These are phyloP conservation scores for Zosterops japonicus DNA, from an alignment of 2,113 vertebrate genomes.

Conservation along the genomic window DNA sequence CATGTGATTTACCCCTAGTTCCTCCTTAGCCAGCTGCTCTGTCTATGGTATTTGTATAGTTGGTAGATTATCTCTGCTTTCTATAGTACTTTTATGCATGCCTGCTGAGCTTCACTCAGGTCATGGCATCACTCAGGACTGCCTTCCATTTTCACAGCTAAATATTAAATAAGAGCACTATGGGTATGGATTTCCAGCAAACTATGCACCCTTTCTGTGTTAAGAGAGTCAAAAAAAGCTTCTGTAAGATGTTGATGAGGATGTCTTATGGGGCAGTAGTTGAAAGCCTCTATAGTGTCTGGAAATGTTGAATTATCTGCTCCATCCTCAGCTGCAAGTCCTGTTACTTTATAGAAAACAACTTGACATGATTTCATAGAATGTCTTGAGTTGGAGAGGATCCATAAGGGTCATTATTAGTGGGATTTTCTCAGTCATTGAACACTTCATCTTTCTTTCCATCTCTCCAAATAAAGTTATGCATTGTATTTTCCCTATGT, in stretches of 20 bases:
- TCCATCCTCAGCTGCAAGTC: neutral
- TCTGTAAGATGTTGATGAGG: neutral
- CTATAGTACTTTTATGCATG: neutral
- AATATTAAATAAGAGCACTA: neutral
- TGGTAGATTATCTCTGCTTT: neutral
- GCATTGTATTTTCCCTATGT: neutral
- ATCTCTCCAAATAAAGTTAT: neutral
- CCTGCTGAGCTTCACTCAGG: neutral
- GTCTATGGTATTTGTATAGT: neutral
- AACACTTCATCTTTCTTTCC: neutral
- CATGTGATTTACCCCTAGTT: neutral
- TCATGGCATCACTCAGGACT: neutral
- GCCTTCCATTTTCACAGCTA: neutral
- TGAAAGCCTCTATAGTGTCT: neutral
- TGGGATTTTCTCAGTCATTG: neutral
- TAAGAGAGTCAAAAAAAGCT: neutral
- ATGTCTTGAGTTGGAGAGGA: neutral
- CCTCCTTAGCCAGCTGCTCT: neutral
- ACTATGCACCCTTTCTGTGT: neutral
- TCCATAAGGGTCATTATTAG: neutral
- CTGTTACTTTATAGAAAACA: neutral
- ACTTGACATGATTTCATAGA: neutral
- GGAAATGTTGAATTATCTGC: neutral
- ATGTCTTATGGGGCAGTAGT: neutral
- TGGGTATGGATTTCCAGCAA: neutral